Evolutionary conservation across 2,888 invertebrate genomes (phyloP), one percentile per base, ranked within the genome.

Genomic region (Pogonocherus hispidulus): DNA sequence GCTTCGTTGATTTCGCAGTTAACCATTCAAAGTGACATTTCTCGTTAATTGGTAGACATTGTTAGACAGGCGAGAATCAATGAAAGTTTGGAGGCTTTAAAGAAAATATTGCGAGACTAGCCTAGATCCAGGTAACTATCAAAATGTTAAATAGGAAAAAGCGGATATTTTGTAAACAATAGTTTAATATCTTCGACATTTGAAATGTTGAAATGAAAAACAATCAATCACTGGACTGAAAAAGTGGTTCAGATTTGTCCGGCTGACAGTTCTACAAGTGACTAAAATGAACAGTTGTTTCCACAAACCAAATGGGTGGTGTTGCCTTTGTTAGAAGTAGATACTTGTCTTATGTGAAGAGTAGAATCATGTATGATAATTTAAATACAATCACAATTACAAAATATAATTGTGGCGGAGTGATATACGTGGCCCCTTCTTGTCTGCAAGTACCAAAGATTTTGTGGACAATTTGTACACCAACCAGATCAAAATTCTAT

Each of bases 141-240:
- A 80, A 80, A 70, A 80, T 76, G 86, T 89, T 0, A 91, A 91
- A 82, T 81, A 90, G 76, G 91, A 91, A 81, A 91, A 91, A 79
- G 91, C 91, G 0, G 90, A 91, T 78, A 90, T 91, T 62, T 78
- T 91, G 37, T 90, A 91, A 79, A 87, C 90, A 87, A 90, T 90
- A 0, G 90, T 91, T 3, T 82, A 86, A 46, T 89, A 90, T 79
- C 81, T 91, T 8, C 87, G 89, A 74, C 85, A 86, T 57, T 82
- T 91, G 9, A 47, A 47, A 11, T 19, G 14, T 14, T 2, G n/a
- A 3, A 14, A 3, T 41, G 5, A 14, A 16, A 16, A 16, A 41
- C 5, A 2, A n/a, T 41, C 14, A n/a, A 16, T 41, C 16, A 4
- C 16, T 41, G 11, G 4, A 18, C 6, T 22, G 20, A 19, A 19